phyloP scores from a whole-genome alignment of 2,888 invertebrate genomes.

The Drosophila anomelani region DNA sequence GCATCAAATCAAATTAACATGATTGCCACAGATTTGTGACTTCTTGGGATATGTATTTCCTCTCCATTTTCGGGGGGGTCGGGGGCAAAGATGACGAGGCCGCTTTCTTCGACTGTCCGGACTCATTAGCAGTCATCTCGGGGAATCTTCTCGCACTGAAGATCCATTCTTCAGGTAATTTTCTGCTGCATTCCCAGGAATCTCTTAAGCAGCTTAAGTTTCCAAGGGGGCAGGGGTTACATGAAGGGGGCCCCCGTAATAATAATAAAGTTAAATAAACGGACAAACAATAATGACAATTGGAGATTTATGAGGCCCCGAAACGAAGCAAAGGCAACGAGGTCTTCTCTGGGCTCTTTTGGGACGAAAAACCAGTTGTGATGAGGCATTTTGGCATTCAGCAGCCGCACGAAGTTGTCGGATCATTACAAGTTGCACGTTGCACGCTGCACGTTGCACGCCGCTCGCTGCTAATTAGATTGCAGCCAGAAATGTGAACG shows the following conservation, averaged over 20 bases:
- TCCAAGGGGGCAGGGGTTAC: slow-evolving; percentile 17
- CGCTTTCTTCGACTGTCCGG: slow-evolving; percentile 53
- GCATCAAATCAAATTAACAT: slow-evolving; percentile 73
- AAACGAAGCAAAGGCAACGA: slow-evolving; percentile 35
- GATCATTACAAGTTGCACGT: slow-evolving; percentile 70
- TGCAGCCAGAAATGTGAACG: slow-evolving; percentile 55
- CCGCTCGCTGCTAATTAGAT: slow-evolving; percentile 68
- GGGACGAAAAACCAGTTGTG: slow-evolving; percentile 34
- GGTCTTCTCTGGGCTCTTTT: slow-evolving; percentile 33
- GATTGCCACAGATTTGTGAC: slow-evolving; percentile 68
- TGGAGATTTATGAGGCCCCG: slow-evolving; percentile 51
- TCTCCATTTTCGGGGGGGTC: not conserved
- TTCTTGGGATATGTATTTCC: slow-evolving; percentile 4
- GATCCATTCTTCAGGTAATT: slow-evolving; percentile 29
- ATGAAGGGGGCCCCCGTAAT: slow-evolving; percentile 31
- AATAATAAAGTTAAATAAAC: slow-evolving; percentile 68
- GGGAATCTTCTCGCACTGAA: slow-evolving; percentile 10
- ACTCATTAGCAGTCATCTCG: slow-evolving; percentile 62
- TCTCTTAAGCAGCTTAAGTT: slow-evolving; percentile 35
- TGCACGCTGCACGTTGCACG: slow-evolving; percentile 57
- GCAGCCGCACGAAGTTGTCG: slow-evolving; percentile 63
- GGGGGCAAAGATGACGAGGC: slow-evolving; percentile 1
- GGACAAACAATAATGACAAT: slow-evolving; percentile 67
- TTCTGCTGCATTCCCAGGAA: slow-evolving; percentile 43
- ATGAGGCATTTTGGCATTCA: slow-evolving; percentile 42